Percentiles rank a stretch among this genome's conserved stretches.
Conservation (phyloP, 2,113 vertebrate species). For the Psilopogon haemacephalus region DNA sequence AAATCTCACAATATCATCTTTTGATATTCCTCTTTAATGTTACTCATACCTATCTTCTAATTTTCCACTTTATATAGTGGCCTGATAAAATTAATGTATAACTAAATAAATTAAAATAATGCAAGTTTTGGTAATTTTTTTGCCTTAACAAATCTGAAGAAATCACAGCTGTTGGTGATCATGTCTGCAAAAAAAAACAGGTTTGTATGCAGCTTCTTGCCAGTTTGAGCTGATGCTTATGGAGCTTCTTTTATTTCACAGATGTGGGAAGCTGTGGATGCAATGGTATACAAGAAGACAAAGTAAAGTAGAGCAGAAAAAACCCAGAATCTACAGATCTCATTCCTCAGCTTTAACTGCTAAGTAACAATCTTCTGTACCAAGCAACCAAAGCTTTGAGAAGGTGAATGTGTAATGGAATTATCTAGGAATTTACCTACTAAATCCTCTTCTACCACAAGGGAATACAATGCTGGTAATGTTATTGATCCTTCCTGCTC, state of each 20-base stretch:
- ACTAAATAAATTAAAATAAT: neutral
- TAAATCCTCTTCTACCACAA: neutral
- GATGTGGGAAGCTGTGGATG: neutral
- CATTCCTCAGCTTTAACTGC: neutral
- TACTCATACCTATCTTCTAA: neutral
- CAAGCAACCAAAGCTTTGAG: neutral
- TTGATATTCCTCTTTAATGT: neutral
- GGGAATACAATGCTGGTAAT: neutral
- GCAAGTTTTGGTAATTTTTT: neutral
- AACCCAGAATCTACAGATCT: neutral
- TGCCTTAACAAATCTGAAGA: neutral
- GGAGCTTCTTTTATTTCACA: neutral
- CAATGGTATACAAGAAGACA: neutral
- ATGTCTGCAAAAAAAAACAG: neutral
- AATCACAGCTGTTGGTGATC: neutral
- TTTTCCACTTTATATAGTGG: neutral
- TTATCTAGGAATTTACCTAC: neutral
- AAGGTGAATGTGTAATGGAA: neutral
- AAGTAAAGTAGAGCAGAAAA: neutral
- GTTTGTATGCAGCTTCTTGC: neutral
- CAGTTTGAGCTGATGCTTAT: neutral
- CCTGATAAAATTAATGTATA: neutral
- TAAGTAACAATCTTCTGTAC: neutral
- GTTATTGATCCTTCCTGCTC: neutral
- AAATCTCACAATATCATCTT: neutral